Evolutionary conservation across 1,140 invertebrate species (phyloP), one percentile per base, ranked within the genome.

Genomic region (Drosophila novamexicana): DNA sequence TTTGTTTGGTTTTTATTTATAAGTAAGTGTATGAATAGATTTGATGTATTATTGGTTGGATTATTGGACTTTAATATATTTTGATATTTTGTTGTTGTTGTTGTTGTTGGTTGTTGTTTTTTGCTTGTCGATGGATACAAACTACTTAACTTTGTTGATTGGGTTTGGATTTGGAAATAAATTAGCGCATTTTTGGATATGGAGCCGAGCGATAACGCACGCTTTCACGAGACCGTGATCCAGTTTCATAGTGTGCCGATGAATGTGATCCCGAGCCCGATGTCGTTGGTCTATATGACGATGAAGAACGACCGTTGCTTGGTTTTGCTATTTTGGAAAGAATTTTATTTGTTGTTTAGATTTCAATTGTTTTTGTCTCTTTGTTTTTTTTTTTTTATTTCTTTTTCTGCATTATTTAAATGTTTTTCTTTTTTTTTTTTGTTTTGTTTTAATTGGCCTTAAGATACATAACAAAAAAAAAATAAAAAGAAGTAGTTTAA

Each of bases 171-270:
- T 39, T 57, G 36, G 18, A 66, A 14, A 69, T 70, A 71, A 70
- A 58, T 90, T 90, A 92, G 77, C 91, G 91, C 74, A 92, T 88
- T 91, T 91, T 91, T 69, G 90, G 91, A 90, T 92, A 92, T 74
- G 91, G 91, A 73, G 91, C 91, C 79, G 91, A 90, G 82, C 91
- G 90, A 77, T 92, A 92, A 69, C 91, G 88, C 66, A 92, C 90
- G 85, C 91, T 92, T 91, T 92, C 91, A 77, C 91, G 91, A 79
- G 91, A 92, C 67, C 91, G 90, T 85, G 91, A 92, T 81, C 91
- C 91, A 82, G 86, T 86, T 83, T 92, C 91, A 75, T 92, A 92
- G 70, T 92, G 91, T 67, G 86, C 89, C 75, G 91, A 92, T 76
- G 90, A 91, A 85, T 91, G 90, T 59, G 90, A 90, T 89, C 90